Evolutionary conservation across 2,797 vertebrate genomes (phyloP), one percentile per base, ranked within the genome.

Genomic region (Galaxias olidus): DNA sequence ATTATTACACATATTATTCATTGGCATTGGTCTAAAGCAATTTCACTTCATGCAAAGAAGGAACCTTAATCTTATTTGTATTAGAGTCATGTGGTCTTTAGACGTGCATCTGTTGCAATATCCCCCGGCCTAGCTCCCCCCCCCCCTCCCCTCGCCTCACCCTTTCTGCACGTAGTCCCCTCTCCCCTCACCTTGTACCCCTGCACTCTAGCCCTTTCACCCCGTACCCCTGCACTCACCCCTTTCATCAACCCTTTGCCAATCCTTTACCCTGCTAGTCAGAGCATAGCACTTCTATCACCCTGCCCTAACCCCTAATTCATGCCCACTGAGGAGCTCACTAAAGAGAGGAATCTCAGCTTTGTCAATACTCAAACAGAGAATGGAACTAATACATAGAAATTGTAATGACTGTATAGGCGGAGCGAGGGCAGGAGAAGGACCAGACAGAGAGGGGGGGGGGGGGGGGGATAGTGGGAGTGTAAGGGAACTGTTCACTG

Each of bases 401-500:
- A 30, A 30, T 30, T 30, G 30, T 30, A 30, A 30, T 30, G 2
- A 30, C 30, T 30, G 30, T 30, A 30, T 30, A 30, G 11, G 6
- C 49, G 61, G 66, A 61, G 10, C 47, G 19, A 20, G 51, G 56
- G 53, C 45, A 50, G 45, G 49, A 18, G 45, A 14, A 15, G 57
- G 49, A 42, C 63, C 46, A 41, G 10, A 4, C 65, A 44, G 55
- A 59, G 57, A 45, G 18, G 41, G 45, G 50, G 2, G 48, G 15
- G 48, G 12, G 48, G 19, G 45, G 46, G 12, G 53, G 66, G 41
- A 8, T 14, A 12, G 4, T 18, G 56, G 62, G 49, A 50, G 4
- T 56, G 42, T 14, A 56, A 8, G 53, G 20, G 30, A 56, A 13
- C 3, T 77, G 59, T 76, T 80, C 82, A 81, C 77, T 83, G 82